Conservation (phyloP, 2,797 vertebrate species). For the Rhinoraja longicauda region DNA sequence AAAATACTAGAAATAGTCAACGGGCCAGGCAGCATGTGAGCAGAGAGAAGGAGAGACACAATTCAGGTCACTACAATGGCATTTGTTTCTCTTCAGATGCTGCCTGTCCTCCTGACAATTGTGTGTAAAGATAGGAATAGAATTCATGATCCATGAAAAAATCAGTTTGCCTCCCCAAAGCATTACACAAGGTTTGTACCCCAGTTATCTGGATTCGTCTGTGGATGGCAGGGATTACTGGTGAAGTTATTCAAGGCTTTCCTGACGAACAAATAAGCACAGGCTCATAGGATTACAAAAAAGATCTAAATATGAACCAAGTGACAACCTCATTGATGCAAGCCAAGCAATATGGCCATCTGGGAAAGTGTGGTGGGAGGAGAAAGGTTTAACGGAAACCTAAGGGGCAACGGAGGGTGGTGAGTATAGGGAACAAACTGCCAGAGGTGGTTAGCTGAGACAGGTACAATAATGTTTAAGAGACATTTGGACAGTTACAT, state of each 20-base stretch:
- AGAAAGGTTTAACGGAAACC: too few species aligned
- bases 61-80: too few species aligned
- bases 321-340: neutral
- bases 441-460: too few species aligned
- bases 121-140: neutral
- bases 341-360: neutral
- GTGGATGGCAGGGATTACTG: neutral
- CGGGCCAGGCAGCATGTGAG: too few species aligned
- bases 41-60: too few species aligned
- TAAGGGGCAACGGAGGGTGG: too few species aligned
- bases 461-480: too few species aligned
- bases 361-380: neutral
- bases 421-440: too few species aligned
- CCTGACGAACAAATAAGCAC: neutral
- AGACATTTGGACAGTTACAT: too few species aligned
- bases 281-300: neutral
- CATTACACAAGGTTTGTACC: neutral
- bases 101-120: neutral
- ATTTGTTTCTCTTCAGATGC: too few species aligned
- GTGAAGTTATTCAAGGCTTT: neutral
- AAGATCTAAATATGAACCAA: neutral
- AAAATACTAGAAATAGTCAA: too few species aligned
- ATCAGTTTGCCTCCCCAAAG: neutral
- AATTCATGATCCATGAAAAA: neutral
- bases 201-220: neutral